Evolutionary conservation across 2,888 invertebrate genomes (phyloP), one percentile per base, ranked within the genome.

Genomic region (Cantharis nigra): DNA sequence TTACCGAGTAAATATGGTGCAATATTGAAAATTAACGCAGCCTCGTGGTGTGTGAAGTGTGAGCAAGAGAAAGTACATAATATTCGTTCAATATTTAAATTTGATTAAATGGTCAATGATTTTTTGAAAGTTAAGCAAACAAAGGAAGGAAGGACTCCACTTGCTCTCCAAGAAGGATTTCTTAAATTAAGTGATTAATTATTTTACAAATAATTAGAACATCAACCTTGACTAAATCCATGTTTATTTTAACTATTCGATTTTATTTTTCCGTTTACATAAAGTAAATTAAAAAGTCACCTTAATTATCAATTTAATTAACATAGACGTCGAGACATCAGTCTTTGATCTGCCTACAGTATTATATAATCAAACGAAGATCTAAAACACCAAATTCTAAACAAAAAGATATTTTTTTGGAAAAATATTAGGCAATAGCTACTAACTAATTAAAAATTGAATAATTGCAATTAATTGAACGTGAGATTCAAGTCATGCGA

Each of bases 251-350:
- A 67, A 67, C 11, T 26, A 23, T 67, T 67, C 26, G 65, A 67
- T 67, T 67, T 67, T 23, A 67, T 23, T 67, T n/a, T 14, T 16
- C 13, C 13, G 26, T 67, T 23, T 23, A 67, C 23, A 67, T 67
- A 67, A 67, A 23, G n/a, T 67, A 67, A 67, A 67, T 67, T 67
- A 23, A 23, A 65, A 67, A 67, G 20, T 26, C n/a, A 67, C 20
- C 65, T 67, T 67, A 67, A 67, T 67, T 67, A 67, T 18, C 23
- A 23, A 67, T 67, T 67, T 67, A 67, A 67, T 67, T 67, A 23
- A 67, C 65, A 67, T 67, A 67, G 20, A 65, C 26, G 65, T n/a
- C 26, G 23, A 20, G 65, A 67, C 65, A 67, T 67, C 65, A 26
- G 20, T 67, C 65, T 67, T 23, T 26, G 20, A 67, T 67, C 65